A percentile compares a stretch with the other conserved stretches of the same genome.
Evolutionary conservation across 2,888 invertebrate species (phyloP).

Genomic region (Eledone cirrhosa): DNA sequence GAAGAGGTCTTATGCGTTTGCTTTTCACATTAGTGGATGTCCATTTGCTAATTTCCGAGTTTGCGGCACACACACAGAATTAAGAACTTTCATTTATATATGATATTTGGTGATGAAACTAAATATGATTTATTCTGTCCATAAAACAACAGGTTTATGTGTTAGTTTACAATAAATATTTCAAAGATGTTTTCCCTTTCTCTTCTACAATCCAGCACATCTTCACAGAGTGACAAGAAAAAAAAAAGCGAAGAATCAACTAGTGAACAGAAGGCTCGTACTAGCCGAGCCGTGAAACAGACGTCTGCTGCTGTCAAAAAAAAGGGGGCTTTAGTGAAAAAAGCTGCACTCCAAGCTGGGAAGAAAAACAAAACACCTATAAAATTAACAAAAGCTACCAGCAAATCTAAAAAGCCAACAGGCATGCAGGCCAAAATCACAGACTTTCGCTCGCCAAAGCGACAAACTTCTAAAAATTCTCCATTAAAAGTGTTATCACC

Average conservation of each 20-base stretch:
- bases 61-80: too few relatives aligned
- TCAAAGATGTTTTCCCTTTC: too few relatives aligned
- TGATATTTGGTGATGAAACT: too few relatives aligned
- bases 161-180: too few relatives aligned
- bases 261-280: background rate
- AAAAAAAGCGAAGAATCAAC: background rate
- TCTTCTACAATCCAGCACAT: background rate
- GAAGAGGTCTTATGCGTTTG: too few relatives aligned
- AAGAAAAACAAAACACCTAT: slow-evolving; percentile 20
- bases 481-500: slow-evolving; percentile 27
- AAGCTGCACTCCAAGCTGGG: slow-evolving; percentile 14
- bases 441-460: slow-evolving; percentile 12
- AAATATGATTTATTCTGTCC: too few relatives aligned
- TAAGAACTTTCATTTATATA: too few relatives aligned
- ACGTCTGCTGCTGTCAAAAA: slow-evolving; percentile 24
- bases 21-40: too few relatives aligned
- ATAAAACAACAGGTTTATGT: too few relatives aligned
- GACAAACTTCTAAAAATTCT: slow-evolving; percentile 21
- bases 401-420: background rate
- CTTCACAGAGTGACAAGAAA: slow-evolving; percentile 1
- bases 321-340: slow-evolving; percentile 22
- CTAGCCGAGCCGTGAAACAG: slow-evolving; percentile 4
- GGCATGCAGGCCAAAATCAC: slow-evolving; percentile 24
- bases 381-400: slow-evolving; percentile 11
- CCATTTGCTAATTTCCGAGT: too few relatives aligned